Percentiles rank a stretch among this genome's conserved stretches.
These are phyloP conservation scores for Agonum fuliginosum DNA, from an alignment of 2,888 invertebrate species.

Conservation along the genomic window DNA sequence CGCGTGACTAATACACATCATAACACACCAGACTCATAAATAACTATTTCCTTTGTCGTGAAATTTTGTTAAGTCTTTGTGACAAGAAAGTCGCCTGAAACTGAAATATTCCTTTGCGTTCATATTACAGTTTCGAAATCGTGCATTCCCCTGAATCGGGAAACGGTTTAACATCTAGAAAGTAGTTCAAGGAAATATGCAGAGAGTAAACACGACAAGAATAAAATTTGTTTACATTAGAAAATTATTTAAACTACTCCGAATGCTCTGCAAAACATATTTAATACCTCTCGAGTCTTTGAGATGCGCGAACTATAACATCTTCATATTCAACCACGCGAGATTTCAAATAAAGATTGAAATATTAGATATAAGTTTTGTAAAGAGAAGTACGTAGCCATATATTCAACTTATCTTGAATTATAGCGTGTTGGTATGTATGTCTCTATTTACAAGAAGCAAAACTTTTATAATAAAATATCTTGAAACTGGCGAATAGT, in stretches of 20 bases:
- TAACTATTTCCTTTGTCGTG: too few relatives aligned
- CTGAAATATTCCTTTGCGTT: conserved; percentile 9
- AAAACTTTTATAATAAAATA: conserved; percentile 44
- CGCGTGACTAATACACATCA: too few relatives aligned
- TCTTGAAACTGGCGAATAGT: conserved; percentile 8
- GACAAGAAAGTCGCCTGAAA: neutral
- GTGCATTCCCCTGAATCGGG: neutral
- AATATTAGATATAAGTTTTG: conserved; percentile 17
- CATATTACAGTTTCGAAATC: conserved; percentile 32
- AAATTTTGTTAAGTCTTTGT: conserved; percentile 12
- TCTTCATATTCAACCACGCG: neutral
- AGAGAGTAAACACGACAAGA: neutral
- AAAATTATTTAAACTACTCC: neutral
- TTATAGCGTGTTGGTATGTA: conserved; percentile 20
- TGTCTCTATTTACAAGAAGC: conserved; percentile 35
- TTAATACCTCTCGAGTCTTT: neutral
- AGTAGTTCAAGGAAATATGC: conserved; percentile 21
- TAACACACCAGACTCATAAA: too few relatives aligned
- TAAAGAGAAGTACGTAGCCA: neutral
- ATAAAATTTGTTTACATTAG: conserved; percentile 18
- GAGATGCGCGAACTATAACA: neutral
- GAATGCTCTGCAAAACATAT: neutral
- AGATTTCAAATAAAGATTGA: conserved; percentile 4
- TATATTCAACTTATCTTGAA: conserved; percentile 33
- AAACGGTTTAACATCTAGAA: conserved; percentile 8